Evolutionary conservation across 2,797 vertebrate genomes (phyloP), one percentile per base, ranked within the genome.

Genomic region (Hippocampus kuda): DNA sequence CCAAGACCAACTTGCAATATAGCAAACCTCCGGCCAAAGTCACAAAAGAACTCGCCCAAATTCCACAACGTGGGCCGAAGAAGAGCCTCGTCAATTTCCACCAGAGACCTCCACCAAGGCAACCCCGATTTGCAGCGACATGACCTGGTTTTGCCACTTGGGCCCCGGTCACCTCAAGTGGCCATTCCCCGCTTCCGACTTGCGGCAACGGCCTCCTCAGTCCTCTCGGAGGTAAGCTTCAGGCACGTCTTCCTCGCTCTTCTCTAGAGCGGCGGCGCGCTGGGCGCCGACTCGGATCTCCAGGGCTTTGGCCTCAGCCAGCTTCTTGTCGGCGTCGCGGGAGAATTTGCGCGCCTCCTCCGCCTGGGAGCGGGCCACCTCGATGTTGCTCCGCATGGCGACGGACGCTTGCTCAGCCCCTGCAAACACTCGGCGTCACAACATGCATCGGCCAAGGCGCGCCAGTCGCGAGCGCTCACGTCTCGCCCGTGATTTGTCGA

Each of bases 141-240:
- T 5, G 56, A 6, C 2, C 11, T 6, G n/a, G 22, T 59, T 30
- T 27, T 26, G 34, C 12, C 11, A 4, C 24, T 27, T 27, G 16
- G 49, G 34, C 6, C 18, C 20, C 49, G 9, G 49, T 51, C 6
- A 20, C 20, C 18, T 22, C 7, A 4, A 5, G 27, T 8, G 59
- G 15, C 15, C 26, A 2, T 61, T 18, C 16, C 13, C 15, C 5
- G 24, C 12, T 59, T 5, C 5, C 20, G 9, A 8, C 22, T n/a
- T n/a, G 51, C 7, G 18, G 49, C 20, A 4, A 7, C 5, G 2
- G 18, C 24, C 53, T 24, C 67, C 27, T 95, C 79, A 99, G 73
- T 99, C 97, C 81, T 98, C 96, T 51, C 97, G 91, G 51, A 97
- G 89, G 82, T 98, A 99, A 24, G 91, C 91, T 34, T 93, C 92